Conservation (phyloP, 2,888 invertebrate genomes). For the Rhagophthalmus giganteus region DNA sequence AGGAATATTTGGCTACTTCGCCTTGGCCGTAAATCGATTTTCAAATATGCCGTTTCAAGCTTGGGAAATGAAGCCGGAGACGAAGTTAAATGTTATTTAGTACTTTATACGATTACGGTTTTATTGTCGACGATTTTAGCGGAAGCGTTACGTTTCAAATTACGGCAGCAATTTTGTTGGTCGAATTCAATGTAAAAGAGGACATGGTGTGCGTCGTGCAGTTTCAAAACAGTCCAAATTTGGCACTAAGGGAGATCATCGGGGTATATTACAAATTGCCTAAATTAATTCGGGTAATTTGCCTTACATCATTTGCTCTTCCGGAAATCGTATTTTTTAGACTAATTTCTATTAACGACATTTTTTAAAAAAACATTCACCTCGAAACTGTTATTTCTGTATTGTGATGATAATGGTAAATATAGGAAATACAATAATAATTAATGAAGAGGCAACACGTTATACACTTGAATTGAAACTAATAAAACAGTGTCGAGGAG, state of each 20-base stretch:
- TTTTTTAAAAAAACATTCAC: no score
- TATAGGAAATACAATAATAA: no score
- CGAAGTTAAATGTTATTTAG: slow-evolving; percentile 7
- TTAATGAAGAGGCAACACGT: no score
- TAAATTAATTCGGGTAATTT: slow-evolving; percentile 64
- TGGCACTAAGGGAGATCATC: slow-evolving; percentile 63
- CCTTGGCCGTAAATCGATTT: slow-evolving; percentile 63
- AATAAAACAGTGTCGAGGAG: no score
- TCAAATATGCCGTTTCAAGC: slow-evolving; percentile 86
- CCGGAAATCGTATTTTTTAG: no score
- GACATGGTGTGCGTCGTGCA: slow-evolving; percentile 54
- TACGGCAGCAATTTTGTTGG: slow-evolving; percentile 60
- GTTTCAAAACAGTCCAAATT: slow-evolving; percentile 66
- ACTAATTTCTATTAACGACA: no score
- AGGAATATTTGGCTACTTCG: slow-evolving; percentile 62
- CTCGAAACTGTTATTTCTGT: no score
- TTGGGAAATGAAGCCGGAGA: slow-evolving; percentile 58
- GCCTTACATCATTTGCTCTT: no score
- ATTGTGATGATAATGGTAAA: no score
- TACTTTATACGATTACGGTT: neutral
- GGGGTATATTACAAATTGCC: slow-evolving; percentile 64
- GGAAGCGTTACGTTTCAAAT: slow-evolving; percentile 60
- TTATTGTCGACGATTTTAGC: slow-evolving; percentile 45
- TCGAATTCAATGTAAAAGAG: slow-evolving; percentile 59
- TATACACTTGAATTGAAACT: no score